A percentile compares a stretch with the other conserved stretches of the same genome.
phyloP scores from a whole-genome alignment of 2,113 vertebrate genomes.

The Periophthalmodon schlosseri region DNA sequence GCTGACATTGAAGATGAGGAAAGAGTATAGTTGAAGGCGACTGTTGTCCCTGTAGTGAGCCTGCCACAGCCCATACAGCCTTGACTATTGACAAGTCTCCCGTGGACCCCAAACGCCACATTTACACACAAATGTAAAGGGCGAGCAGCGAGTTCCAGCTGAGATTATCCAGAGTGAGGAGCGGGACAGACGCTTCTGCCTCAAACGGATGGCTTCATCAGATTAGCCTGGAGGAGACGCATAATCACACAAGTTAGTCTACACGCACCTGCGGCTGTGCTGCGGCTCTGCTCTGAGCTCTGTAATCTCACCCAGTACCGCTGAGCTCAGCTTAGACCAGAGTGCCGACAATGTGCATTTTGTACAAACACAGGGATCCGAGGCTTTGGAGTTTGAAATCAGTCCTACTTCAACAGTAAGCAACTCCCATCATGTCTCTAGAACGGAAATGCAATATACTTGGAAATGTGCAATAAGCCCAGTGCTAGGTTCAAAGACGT shows the following conservation, averaged over 20 bases:
- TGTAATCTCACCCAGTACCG: conserved; percentile 22
- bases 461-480: background rate
- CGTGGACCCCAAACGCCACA: conserved; percentile 86
- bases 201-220: conserved; percentile 59
- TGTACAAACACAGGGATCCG: conserved; percentile 15
- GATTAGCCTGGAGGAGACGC: conserved; percentile 72
- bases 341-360: conserved; percentile 33
- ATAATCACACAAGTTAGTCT: conserved; percentile 60
- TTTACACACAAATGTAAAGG: conserved; percentile 81
- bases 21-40: conserved; percentile 97
- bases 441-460: no score
- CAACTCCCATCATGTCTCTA: no score
- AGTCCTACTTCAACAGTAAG: background rate
- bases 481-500: no score
- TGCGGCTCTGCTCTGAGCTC: conserved; percentile 67
- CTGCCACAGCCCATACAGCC: conserved; percentile 91
- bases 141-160: conserved; percentile 41
- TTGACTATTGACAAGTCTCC: conserved; percentile 92
- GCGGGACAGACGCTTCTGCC: conserved; percentile 30
- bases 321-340: conserved; percentile 36
- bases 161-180: conserved; percentile 47
- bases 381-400: background rate
- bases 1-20: conserved; percentile 98
- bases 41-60: conserved; percentile 93
- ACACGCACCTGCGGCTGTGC: conserved; percentile 71